phyloP scores from a whole-genome alignment of 2,797 vertebrate genomes.

The Urocyon cinereoargenteus region DNA sequence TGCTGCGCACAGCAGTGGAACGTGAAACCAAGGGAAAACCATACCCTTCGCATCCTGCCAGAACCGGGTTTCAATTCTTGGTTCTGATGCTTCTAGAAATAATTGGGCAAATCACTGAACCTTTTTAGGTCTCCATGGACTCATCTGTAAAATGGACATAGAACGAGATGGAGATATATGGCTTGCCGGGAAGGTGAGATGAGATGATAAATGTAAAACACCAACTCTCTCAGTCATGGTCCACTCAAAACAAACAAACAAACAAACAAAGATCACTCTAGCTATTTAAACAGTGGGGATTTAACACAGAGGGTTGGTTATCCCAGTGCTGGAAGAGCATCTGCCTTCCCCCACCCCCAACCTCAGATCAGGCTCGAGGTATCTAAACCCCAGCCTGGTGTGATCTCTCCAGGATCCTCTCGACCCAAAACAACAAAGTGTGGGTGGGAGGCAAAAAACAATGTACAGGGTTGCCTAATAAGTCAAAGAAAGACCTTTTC shows the following conservation, averaged over 20 bases:
- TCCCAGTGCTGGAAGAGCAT: neutral
- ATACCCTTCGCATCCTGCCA: neutral
- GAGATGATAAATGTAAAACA: neutral
- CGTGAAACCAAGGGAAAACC: neutral
- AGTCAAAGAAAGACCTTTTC: neutral
- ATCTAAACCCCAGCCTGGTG: neutral
- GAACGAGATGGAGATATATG: neutral
- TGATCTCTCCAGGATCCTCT: neutral
- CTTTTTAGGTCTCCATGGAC: neutral
- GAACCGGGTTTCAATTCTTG: conserved; percentile 34
- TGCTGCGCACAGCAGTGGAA: neutral
- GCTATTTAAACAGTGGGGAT: neutral
- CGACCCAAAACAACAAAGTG: neutral
- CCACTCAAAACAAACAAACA: neutral
- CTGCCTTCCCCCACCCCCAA: neutral
- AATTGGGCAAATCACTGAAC: neutral
- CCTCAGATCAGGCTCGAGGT: neutral
- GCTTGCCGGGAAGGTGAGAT: neutral
- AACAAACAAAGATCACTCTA: neutral
- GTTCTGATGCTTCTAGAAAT: neutral
- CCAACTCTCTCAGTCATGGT: neutral
- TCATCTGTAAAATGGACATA: neutral
- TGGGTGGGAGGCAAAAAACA: neutral
- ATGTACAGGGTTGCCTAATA: neutral
- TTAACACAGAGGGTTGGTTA: neutral